Percentiles rank a stretch among this genome's conserved stretches.
Conservation (phyloP, 2,797 vertebrate genomes). For the Megaceryle alcyon region DNA sequence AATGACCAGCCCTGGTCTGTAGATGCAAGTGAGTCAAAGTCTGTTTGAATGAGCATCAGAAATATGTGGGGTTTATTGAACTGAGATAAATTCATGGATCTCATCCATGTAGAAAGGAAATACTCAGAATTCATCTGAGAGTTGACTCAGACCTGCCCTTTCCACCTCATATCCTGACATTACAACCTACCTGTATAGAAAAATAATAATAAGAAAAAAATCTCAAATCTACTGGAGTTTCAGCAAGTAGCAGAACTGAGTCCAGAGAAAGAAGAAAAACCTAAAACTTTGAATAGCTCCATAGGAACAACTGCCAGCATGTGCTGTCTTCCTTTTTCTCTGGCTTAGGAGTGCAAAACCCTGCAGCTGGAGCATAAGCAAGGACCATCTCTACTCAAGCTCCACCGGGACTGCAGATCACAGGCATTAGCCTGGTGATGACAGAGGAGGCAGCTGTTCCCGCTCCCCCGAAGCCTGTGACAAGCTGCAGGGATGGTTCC, state of each 20-base stretch:
- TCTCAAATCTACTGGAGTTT: background rate
- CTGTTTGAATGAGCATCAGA: slow-evolving; percentile 28
- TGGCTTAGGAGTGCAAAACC: background rate
- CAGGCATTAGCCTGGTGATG: background rate
- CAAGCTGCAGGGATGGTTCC: background rate
- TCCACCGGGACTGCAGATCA: accelerated
- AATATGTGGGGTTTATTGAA: slow-evolving; percentile 57
- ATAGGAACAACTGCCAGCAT: background rate
- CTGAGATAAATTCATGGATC: slow-evolving; percentile 45
- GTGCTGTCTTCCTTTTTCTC: background rate
- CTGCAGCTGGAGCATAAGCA: background rate
- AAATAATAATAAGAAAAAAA: background rate
- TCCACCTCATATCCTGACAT: slow-evolving; percentile 44
- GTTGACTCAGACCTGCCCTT: slow-evolving; percentile 52
- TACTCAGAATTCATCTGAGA: slow-evolving; percentile 39
- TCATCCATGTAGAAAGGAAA: slow-evolving; percentile 51
- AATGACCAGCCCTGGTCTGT: background rate
- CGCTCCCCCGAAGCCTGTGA: background rate
- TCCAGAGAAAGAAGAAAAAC: background rate
- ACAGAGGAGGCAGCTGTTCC: slow-evolving; percentile 6
- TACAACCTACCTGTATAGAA: background rate
- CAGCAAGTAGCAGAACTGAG: background rate
- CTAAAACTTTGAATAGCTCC: background rate
- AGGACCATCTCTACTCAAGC: background rate
- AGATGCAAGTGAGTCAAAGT: background rate